These are phyloP conservation scores for Drosophila ochracea DNA, from an alignment of 2,888 invertebrate species.

Conservation along the genomic window DNA sequence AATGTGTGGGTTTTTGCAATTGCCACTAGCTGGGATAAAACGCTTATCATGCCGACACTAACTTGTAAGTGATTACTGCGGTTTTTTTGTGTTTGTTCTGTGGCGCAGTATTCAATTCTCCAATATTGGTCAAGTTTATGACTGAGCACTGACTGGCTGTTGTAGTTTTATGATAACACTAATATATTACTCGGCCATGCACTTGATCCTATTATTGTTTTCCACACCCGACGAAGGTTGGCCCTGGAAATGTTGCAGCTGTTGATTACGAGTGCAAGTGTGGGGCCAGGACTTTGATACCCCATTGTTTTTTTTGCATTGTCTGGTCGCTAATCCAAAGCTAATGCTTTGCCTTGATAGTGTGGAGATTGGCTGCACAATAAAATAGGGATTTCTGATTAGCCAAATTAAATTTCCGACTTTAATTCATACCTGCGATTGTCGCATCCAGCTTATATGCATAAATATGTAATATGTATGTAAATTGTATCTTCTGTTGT, in stretches of 20 bases:
- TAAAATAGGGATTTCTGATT: not conserved
- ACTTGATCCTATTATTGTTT: constrained; percentile 39
- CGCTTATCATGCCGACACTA: constrained; percentile 37
- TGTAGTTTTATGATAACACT: constrained; percentile 45
- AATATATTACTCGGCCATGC: constrained; percentile 8
- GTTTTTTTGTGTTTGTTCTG: constrained; percentile 4
- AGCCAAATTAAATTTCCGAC: not conserved
- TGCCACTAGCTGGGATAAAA: constrained; percentile 7
- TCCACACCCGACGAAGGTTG: constrained; percentile 38
- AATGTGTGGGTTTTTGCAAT: constrained; percentile 19
- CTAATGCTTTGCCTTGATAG: not conserved
- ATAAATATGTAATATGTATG: not conserved
- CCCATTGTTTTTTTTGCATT: not conserved
- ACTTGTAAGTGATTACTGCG: not conserved
- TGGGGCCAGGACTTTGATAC: not conserved
- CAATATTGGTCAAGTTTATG: constrained; percentile 71
- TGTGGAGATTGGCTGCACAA: not conserved
- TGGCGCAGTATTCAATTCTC: constrained; percentile 5
- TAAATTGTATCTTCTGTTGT: not conserved
- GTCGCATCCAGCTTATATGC: not conserved
- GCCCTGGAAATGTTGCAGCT: constrained; percentile 12
- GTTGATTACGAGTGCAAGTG: constrained; percentile 3
- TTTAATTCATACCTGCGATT: not conserved
- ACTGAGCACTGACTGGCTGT: constrained; percentile 12
- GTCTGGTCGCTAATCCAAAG: not conserved